These are phyloP conservation scores for Trachelus troglodyta DNA, from an alignment of 2,888 invertebrate species.

Conservation along the genomic window DNA sequence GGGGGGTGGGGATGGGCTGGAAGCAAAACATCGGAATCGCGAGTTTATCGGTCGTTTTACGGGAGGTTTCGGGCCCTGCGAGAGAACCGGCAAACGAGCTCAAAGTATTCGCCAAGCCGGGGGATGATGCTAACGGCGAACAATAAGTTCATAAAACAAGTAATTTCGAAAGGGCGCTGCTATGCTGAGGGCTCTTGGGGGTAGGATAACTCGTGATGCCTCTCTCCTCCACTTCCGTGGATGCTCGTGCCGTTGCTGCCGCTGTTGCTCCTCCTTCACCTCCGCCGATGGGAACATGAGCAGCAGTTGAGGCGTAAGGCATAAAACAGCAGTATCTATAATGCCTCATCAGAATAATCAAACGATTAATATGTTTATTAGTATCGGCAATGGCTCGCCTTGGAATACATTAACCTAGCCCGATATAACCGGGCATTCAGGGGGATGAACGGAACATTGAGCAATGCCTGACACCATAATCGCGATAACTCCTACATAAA, in stretches of 20 bases:
- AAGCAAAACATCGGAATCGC: neutral
- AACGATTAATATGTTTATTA: slow-evolving; percentile 60
- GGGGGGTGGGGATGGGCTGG: neutral
- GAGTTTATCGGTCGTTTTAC: slow-evolving; percentile 5
- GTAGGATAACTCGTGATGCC: slow-evolving; percentile 15
- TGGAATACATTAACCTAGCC: slow-evolving; percentile 46
- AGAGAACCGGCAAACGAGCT: slow-evolving; percentile 4
- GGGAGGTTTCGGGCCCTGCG: neutral
- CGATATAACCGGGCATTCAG: slow-evolving; percentile 22
- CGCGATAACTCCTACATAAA: neutral
- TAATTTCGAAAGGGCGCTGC: slow-evolving; percentile 23
- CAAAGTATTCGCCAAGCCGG: slow-evolving; percentile 6
- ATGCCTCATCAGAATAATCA: slow-evolving; percentile 54
- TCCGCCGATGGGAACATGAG: slow-evolving; percentile 28
- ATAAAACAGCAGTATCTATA: slow-evolving; percentile 45
- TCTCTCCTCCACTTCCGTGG: slow-evolving; percentile 8
- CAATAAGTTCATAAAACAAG: slow-evolving; percentile 33
- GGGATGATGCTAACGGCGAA: slow-evolving; percentile 15
- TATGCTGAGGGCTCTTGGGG: slow-evolving; percentile 7
- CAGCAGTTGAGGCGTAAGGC: slow-evolving; percentile 41
- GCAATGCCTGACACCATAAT: slow-evolving; percentile 10
- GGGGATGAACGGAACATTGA: slow-evolving; percentile 26
- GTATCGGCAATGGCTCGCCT: slow-evolving; percentile 51
- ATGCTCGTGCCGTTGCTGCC: slow-evolving; percentile 10
- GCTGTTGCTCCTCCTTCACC: slow-evolving; percentile 6